phyloP scores from a whole-genome alignment of 2,113 vertebrate genomes.

The Pitta sordida region DNA sequence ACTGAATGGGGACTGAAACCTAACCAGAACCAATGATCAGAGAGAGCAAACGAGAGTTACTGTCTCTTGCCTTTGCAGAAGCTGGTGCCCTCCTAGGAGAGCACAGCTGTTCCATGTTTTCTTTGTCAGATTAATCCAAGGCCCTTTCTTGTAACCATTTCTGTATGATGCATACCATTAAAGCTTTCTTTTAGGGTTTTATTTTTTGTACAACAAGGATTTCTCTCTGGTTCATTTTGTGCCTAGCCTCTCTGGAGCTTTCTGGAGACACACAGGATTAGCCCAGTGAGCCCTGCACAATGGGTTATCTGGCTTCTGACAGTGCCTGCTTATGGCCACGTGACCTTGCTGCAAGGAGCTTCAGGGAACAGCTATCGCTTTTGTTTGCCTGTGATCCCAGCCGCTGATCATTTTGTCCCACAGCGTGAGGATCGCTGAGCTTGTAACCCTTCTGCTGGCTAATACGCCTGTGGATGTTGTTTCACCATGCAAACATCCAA shows the following conservation, averaged over 20 bases:
- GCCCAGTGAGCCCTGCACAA: slow-evolving; percentile 19
- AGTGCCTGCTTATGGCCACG: neutral
- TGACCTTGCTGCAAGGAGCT: slow-evolving; percentile 38
- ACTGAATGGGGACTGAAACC: neutral
- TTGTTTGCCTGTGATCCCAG: slow-evolving; percentile 53
- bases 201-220: slow-evolving; percentile 24
- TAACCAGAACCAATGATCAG: neutral
- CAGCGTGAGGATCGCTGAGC: slow-evolving; percentile 41
- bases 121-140: slow-evolving; percentile 35
- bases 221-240: neutral
- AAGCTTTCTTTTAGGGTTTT: slow-evolving; percentile 20
- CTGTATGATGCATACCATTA: slow-evolving; percentile 63
- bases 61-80: neutral
- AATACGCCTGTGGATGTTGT: slow-evolving; percentile 29
- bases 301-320: slow-evolving; percentile 40
- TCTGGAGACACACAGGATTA: neutral
- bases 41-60: neutral
- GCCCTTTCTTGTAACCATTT: slow-evolving; percentile 44
- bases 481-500: slow-evolving; percentile 48
- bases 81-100: neutral
- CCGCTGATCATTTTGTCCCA: slow-evolving; percentile 9
- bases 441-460: slow-evolving; percentile 46
- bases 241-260: neutral
- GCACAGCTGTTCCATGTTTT: slow-evolving; percentile 1
- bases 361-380: slow-evolving; percentile 1